Base-by-base conservation (phyloP, 2,113 vertebrate species). In the Nematolebias whitei region DNA sequence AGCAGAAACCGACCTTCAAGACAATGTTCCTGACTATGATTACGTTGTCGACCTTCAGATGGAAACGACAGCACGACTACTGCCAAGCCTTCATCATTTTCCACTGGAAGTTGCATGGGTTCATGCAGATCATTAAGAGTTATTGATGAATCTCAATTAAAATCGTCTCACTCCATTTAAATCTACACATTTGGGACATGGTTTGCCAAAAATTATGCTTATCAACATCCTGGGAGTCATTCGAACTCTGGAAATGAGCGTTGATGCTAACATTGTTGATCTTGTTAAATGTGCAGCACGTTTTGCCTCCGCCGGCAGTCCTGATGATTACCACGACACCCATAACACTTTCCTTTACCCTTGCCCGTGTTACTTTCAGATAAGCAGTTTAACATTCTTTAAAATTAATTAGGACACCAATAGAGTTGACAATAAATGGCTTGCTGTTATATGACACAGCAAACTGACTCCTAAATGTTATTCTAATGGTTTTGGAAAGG, bases 101-200 rank as follows among this genome's bases (percentile, higher is more conserved):
- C 66, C 23, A 68, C 68, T 82, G 74, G 51, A 71, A 87, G 79
- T 78, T 71, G 74, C 52, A 32, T 2, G 19, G 76, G 80, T 76
- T 84, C 68, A 66, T 58, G 63, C 39, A 78, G 68, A 85, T 82
- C 82, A 76, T 71, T 74, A 39, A 81, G 67, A 84, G 80, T 80
- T 86, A 83, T 82, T 83, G 84, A 88, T 86, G 78, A 71, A 79
- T 74, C 67, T 81, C 85, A 78, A 79, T 85, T 85, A 85, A 53
- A 83, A 80, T 61, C 0, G 83, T 76, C 81, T 80, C 84, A 68
- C 72, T 77, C 72, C 74, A 84, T 87, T 85, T 87, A 76, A 84
- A 75, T 65, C 58, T 66, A 77, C 66, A 86, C 69, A 77, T 80
- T 71, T 56, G 63, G 29, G 71, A 79, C 63, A 75, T 44, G 62